Evolutionary conservation across 1,140 invertebrate species (phyloP).

Genomic region (Phthorimaea operculella): DNA sequence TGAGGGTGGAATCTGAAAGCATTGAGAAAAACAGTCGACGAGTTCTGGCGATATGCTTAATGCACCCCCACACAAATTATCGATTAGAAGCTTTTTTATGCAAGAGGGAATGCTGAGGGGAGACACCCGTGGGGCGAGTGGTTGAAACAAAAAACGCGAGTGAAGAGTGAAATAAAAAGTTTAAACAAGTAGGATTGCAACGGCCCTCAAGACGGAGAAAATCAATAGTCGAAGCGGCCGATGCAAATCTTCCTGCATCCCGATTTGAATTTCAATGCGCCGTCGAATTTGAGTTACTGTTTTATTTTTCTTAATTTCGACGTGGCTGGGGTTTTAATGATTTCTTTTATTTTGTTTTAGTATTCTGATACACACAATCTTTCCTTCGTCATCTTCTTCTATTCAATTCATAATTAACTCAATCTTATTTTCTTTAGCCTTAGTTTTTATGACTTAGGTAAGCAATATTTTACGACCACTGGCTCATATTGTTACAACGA

Average conservation of each 20-base stretch:
- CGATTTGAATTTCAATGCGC: constrained; percentile 59
- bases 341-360: too few species aligned
- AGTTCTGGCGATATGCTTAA: constrained; percentile 64
- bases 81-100: constrained; percentile 69
- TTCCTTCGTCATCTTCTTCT: too few species aligned
- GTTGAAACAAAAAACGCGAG: constrained; percentile 66
- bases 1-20: constrained; percentile 60
- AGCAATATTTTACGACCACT: too few species aligned
- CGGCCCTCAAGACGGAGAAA: constrained; percentile 61
- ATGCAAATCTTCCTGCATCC: constrained; percentile 62
- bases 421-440: too few species aligned
- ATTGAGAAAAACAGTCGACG: constrained; percentile 59
- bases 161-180: constrained; percentile 67
- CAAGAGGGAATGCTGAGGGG: constrained; percentile 60
- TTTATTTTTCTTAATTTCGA: constrained; percentile 33
- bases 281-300: constrained; percentile 37
- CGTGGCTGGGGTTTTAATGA: constrained; percentile 17
- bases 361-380: too few species aligned
- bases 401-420: too few species aligned
- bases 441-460: too few species aligned
- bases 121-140: constrained; percentile 48
- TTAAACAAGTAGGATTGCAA: constrained; percentile 65
- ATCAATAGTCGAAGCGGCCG: constrained; percentile 61
- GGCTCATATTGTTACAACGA: too few species aligned
- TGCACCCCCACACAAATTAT: constrained; percentile 68